Percentiles rank a stretch among this genome's conserved stretches.
phyloP scores from a whole-genome alignment of 2,113 vertebrate species.

The Notothenia coriiceps region DNA sequence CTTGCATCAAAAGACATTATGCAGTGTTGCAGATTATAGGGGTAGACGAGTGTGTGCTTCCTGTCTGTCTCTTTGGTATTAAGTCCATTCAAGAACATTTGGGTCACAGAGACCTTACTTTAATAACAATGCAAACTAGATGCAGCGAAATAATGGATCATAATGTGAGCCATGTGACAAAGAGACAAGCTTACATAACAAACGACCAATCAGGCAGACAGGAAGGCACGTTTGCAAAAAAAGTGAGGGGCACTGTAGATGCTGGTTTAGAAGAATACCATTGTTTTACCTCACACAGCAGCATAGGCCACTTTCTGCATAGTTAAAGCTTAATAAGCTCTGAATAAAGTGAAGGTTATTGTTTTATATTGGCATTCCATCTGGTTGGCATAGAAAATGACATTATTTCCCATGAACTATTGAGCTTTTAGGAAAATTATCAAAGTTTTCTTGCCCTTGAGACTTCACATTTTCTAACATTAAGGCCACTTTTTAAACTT shows the following conservation, averaged over 20 bases:
- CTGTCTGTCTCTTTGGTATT: constrained; percentile 33
- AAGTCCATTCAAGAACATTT: constrained; percentile 26
- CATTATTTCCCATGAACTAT: background rate
- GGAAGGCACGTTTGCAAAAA: constrained; percentile 36
- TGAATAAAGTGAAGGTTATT: background rate
- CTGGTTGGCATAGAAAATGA: background rate
- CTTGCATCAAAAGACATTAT: constrained; percentile 22
- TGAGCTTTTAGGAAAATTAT: background rate
- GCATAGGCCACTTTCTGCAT: background rate
- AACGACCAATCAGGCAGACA: constrained; percentile 49
- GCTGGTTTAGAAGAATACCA: background rate
- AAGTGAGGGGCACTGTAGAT: background rate
- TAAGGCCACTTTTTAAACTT: background rate
- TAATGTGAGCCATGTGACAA: constrained; percentile 45
- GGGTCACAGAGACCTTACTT: constrained; percentile 52
- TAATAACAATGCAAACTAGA: constrained; percentile 64
- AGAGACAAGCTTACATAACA: constrained; percentile 50
- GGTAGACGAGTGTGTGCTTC: constrained; percentile 5
- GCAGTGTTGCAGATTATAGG: constrained; percentile 25
- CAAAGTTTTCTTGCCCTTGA: background rate
- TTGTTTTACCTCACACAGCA: constrained; percentile 13
- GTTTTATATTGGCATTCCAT: background rate
- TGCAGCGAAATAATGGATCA: constrained; percentile 45
- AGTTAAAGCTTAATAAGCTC: background rate
- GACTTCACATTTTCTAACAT: background rate